Conservation (phyloP, 2,888 invertebrate species). For the Limnephilus auricula region DNA sequence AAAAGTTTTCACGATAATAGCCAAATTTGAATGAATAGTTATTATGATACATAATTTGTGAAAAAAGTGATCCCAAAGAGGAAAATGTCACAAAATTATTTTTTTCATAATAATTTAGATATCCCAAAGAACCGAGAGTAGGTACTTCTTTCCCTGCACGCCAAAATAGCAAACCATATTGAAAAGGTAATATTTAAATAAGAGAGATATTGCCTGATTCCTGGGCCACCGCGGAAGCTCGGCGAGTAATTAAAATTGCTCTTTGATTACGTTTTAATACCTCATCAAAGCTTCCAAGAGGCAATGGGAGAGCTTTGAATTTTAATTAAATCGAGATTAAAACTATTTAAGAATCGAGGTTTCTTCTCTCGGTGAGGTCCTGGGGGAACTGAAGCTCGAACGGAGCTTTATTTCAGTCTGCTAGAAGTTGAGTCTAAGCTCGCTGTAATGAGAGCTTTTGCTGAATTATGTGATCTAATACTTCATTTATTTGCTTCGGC, state of each 20-base stretch:
- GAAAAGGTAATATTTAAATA: constrained; percentile 17
- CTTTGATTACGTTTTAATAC: constrained; percentile 65
- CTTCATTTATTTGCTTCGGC: constrained; percentile 13
- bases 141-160: neutral
- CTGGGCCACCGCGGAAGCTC: constrained; percentile 24
- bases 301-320: constrained; percentile 64
- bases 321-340: constrained; percentile 66
- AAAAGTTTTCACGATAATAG: too few relatives aligned
- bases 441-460: constrained; percentile 45
- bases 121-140: neutral
- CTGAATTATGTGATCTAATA: constrained; percentile 31
- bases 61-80: too few relatives aligned
- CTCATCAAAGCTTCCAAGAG: constrained; percentile 60
- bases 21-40: too few relatives aligned
- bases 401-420: constrained; percentile 45
- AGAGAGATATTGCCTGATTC: constrained; percentile 15
- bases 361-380: constrained; percentile 45
- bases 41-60: too few relatives aligned
- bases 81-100: too few relatives aligned
- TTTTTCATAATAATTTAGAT: neutral
- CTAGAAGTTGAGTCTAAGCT: constrained; percentile 40
- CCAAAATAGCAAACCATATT: neutral
- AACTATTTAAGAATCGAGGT: constrained; percentile 65
- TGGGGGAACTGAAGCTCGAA: constrained; percentile 33
- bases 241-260: constrained; percentile 64